Base-by-base conservation (phyloP, 2,888 invertebrate genomes). In the Bursaphelenchus okinawaensis region DNA sequence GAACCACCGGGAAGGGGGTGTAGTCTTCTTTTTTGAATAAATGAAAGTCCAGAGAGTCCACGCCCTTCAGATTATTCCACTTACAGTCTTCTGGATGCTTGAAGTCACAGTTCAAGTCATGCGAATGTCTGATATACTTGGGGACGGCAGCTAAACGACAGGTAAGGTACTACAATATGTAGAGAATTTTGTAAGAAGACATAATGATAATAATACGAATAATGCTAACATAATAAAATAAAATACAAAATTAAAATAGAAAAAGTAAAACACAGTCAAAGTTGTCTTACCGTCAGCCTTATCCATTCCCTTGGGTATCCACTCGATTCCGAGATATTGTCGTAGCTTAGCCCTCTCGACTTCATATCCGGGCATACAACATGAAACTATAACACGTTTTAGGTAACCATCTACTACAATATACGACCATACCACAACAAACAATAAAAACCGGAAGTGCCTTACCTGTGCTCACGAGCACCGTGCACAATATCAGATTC, bases 371-470 rank as follows among this genome's bases (percentile, higher is more conserved):
- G 78, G 75, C 77, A 80, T 77, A 65, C 80, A 80, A 54, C 65
- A 57, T 29, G 23, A 22, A 20, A 40, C 69, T 71, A 56, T 52
- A 72, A 62, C 1, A 19, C 12, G n/a, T 12, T 12, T n/a, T 63
- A 40, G n/a, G n/a, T n/a, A n/a, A n/a, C n/a, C n/a, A n/a, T n/a
- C n/a, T n/a, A n/a, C n/a, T n/a, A n/a, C n/a, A n/a, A n/a, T n/a
- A n/a, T n/a, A n/a, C n/a, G n/a, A n/a, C n/a, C 79, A 66, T 78
- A 80, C 9, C 80, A 79, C n/a, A 77, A 74, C 77, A 80, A 76
- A 65, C 80, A 80, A 54, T 65, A 57, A 27, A 26, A 22, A 20
- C 51, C 69, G 69, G 57, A 55, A 72, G 31, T 1, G 19, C 12
- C 40, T 40, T n/a, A 40, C 40, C 40, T 40, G 40, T 6, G n/a